Conservation (phyloP, 2,888 invertebrate species). For the Drosophila atripex region DNA sequence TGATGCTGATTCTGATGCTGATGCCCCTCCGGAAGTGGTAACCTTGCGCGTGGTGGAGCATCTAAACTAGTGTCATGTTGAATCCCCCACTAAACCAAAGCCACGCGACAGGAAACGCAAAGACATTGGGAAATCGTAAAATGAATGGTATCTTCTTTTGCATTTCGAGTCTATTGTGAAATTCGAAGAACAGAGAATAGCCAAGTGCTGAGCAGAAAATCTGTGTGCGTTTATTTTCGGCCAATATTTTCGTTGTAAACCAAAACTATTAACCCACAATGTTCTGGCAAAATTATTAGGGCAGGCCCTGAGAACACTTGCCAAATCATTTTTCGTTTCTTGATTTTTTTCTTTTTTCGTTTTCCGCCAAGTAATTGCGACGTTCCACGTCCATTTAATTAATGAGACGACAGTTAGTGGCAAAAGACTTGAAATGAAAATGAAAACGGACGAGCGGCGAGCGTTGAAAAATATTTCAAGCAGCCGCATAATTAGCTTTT, state of each 20-base stretch:
- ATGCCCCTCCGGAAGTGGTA: slow-evolving; percentile 33
- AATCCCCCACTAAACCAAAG: slow-evolving; percentile 26
- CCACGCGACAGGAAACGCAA: slow-evolving; percentile 40
- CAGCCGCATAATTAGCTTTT: slow-evolving; percentile 74
- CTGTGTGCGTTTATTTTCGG: slow-evolving; percentile 6
- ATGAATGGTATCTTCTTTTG: background rate
- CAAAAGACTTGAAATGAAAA: slow-evolving; percentile 27
- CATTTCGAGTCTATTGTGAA: slow-evolving; percentile 32
- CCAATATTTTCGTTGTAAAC: background rate
- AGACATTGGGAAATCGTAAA: slow-evolving; percentile 21
- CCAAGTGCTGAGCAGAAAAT: background rate
- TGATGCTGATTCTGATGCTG: background rate
- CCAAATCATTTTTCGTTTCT: slow-evolving; percentile 30
- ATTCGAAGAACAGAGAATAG: slow-evolving; percentile 4
- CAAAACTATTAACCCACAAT: slow-evolving; percentile 5
- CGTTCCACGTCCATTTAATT: slow-evolving; percentile 58
- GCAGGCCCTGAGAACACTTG: slow-evolving; percentile 41
- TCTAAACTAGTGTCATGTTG: slow-evolving; percentile 9
- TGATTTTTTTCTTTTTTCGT: background rate
- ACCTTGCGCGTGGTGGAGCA: slow-evolving; percentile 21
- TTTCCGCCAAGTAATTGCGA: slow-evolving; percentile 34
- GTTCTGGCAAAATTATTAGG: slow-evolving; percentile 34
- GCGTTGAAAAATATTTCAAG: slow-evolving; percentile 68
- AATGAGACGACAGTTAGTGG: slow-evolving; percentile 70
- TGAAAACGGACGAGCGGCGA: slow-evolving; percentile 16